Evolutionary conservation across 2,888 invertebrate species (phyloP).

Genomic region (Bruchidius siliquastri): DNA sequence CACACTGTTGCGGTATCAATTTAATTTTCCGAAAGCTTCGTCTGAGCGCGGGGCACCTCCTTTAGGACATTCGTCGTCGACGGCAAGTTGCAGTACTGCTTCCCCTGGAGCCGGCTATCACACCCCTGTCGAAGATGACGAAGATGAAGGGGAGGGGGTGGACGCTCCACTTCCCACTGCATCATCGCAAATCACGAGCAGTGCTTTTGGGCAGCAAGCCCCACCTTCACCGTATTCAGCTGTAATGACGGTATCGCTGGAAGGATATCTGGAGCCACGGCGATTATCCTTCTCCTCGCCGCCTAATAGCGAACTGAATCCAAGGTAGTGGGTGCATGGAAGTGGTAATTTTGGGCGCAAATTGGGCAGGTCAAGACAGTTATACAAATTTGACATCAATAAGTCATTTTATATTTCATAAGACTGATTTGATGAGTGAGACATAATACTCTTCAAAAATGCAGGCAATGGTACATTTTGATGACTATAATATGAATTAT

Average conservation of each 20-base stretch:
- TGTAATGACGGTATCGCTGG: slow-evolving; percentile 76
- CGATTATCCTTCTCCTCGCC: slow-evolving; percentile 78
- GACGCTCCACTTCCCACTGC: slow-evolving; percentile 47
- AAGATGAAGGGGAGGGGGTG: slow-evolving; percentile 38
- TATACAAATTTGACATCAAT: too few species aligned
- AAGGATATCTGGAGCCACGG: slow-evolving; percentile 80
- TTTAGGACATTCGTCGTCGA: slow-evolving; percentile 54
- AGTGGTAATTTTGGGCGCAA: too few species aligned
- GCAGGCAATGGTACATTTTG: too few species aligned
- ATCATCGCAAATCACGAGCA: slow-evolving; percentile 28
- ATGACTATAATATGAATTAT: too few species aligned
- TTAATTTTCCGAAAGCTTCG: background rate
- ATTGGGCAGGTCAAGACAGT: too few species aligned
- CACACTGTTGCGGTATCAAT: too few species aligned
- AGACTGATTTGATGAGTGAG: too few species aligned
- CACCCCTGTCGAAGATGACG: slow-evolving; percentile 71
- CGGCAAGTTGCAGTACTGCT: slow-evolving; percentile 58
- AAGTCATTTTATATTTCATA: too few species aligned
- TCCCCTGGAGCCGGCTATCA: slow-evolving; percentile 69
- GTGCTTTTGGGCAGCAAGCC: slow-evolving; percentile 51
- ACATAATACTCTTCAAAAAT: too few species aligned
- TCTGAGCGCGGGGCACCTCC: background rate
- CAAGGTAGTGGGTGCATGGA: background rate
- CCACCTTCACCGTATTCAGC: slow-evolving; percentile 80
- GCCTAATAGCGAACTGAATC: slow-evolving; percentile 64